A percentile compares a stretch with the other conserved stretches of the same genome.
Evolutionary conservation across 2,797 vertebrate species (phyloP).

Genomic region (Rhinogobio ventralis): DNA sequence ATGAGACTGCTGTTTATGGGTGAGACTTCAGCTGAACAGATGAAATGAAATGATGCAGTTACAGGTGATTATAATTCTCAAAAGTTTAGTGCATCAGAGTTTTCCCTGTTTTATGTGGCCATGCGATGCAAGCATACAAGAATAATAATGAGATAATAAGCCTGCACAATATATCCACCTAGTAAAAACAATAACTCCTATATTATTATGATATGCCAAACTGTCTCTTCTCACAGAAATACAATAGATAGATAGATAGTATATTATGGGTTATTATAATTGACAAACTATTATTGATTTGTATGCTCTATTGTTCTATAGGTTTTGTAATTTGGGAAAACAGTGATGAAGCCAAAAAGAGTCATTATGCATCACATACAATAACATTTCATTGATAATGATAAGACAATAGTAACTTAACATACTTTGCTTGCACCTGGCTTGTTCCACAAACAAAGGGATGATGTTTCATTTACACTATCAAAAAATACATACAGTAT

Average conservation of each 20-base stretch:
- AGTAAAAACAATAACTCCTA: not conserved
- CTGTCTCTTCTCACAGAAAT: not conserved
- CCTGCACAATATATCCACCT: not conserved
- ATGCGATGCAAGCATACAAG: not conserved
- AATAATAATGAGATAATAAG: not conserved
- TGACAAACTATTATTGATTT: not conserved
- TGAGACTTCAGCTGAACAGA: not conserved
- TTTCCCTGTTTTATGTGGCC: not conserved
- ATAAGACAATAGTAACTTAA: conserved; percentile 4
- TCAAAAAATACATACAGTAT: conserved; percentile 13
- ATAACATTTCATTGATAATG: conserved; percentile 2
- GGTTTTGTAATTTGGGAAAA: not conserved
- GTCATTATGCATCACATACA: not conserved
- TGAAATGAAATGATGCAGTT: not conserved
- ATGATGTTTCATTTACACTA: conserved; percentile 48
- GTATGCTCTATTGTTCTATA: not conserved
- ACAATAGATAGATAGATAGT: too few relatives aligned
- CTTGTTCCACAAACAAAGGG: conserved; percentile 13
- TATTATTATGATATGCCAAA: not conserved
- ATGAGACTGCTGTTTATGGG: not conserved
- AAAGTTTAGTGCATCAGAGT: not conserved
- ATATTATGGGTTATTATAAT: not conserved
- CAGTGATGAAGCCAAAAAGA: not conserved
- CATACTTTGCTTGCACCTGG: not conserved
- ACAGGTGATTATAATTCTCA: not conserved